phyloP scores from a whole-genome alignment of 2,113 vertebrate genomes.

The Chinchilla lanigera region DNA sequence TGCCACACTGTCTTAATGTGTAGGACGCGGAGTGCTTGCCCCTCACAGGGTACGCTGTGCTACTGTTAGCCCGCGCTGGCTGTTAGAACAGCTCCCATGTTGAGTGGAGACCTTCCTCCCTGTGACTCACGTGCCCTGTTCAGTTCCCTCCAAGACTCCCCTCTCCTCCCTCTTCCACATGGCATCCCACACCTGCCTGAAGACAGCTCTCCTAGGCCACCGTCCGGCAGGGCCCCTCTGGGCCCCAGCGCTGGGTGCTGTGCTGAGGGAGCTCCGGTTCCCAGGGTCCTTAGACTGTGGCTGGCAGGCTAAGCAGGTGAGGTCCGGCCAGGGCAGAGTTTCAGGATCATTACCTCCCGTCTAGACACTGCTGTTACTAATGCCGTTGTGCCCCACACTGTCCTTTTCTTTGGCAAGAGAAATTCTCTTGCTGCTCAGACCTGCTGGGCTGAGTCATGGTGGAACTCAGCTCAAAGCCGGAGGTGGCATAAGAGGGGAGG shows the following conservation, averaged over 20 bases:
- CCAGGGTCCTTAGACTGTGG: not conserved
- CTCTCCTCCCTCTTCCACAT: accelerated
- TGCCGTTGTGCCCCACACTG: not conserved
- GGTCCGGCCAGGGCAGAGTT: not conserved
- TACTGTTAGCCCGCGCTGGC: not conserved
- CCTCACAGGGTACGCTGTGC: not conserved
- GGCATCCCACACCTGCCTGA: not conserved
- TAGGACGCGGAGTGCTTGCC: not conserved
- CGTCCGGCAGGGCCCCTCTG: not conserved
- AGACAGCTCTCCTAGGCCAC: not conserved
- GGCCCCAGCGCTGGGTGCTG: not conserved
- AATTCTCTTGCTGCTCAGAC: not conserved
- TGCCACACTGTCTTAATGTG: accelerated
- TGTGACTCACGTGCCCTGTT: not conserved
- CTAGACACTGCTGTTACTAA: not conserved
- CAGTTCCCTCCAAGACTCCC: not conserved
- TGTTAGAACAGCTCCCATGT: not conserved
- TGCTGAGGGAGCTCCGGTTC: not conserved
- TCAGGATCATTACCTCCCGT: conserved; percentile 13
- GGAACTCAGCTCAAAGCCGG: conserved; percentile 36
- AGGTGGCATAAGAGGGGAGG: not conserved
- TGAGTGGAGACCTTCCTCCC: not conserved
- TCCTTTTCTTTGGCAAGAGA: not conserved
- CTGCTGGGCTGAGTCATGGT: not conserved
- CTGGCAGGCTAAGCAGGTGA: not conserved